Evolutionary conservation across 2,888 invertebrate genomes (phyloP).

Genomic region (Thecocarcelia acutangulata): DNA sequence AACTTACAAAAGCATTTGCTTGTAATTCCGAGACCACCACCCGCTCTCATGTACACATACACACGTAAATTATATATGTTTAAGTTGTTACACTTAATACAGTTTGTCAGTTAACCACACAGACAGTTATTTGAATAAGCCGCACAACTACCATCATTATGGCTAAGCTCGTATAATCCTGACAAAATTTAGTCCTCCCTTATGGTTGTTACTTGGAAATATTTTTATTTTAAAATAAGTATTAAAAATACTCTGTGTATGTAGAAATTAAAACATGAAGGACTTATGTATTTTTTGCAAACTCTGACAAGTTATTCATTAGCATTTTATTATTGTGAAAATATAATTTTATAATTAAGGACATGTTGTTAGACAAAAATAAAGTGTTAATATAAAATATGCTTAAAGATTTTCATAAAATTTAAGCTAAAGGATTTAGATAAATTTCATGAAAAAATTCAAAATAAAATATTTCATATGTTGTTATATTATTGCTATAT

Average conservation of each 20-base stretch:
- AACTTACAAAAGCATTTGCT: not conserved
- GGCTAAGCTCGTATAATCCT: slow-evolving; percentile 69
- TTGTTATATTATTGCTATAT: no score
- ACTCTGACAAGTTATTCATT: slow-evolving; percentile 57
- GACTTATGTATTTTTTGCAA: slow-evolving; percentile 37
- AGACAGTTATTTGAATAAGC: slow-evolving; percentile 19
- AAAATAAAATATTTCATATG: no score
- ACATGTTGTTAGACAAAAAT: slow-evolving; percentile 10
- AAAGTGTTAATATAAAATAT: not conserved
- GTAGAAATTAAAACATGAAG: slow-evolving; percentile 56
- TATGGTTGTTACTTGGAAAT: slow-evolving; percentile 54
- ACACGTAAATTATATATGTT: not conserved
- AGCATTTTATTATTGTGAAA: slow-evolving; percentile 55
- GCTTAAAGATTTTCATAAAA: not conserved
- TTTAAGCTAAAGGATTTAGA: not conserved
- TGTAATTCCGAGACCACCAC: slow-evolving; percentile 2
- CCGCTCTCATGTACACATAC: not conserved
- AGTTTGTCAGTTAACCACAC: slow-evolving; percentile 36
- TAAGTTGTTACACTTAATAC: slow-evolving; percentile 34
- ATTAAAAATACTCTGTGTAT: slow-evolving; percentile 35
- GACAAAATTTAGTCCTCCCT: slow-evolving; percentile 65
- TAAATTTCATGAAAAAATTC: no score
- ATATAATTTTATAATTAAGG: slow-evolving; percentile 38
- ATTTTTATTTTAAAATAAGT: slow-evolving; percentile 12
- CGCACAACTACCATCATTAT: slow-evolving; percentile 63